Evolutionary conservation across 2,797 vertebrate species (phyloP).

Genomic region (Gobio occitaniae): DNA sequence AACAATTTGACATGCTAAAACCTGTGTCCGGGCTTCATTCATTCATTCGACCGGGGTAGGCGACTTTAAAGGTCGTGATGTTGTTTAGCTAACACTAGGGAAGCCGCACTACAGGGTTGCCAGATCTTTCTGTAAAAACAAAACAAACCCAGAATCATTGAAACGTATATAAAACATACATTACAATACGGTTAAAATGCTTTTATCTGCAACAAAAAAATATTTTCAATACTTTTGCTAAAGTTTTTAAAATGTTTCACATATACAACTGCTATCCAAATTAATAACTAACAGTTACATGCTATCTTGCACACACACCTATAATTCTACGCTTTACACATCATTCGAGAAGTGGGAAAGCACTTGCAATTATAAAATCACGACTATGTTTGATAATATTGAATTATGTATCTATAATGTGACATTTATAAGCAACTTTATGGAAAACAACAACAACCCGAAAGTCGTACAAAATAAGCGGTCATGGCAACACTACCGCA

Average conservation of each 20-base stretch:
- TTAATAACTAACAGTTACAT: not conserved
- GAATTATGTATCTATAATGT: not conserved
- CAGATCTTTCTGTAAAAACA: constrained; percentile 3
- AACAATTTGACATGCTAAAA: constrained; percentile 19
- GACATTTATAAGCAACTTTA: not conserved
- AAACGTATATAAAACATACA: not conserved
- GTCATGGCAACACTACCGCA: constrained; percentile 13
- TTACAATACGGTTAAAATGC: not conserved
- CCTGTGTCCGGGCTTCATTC: not conserved
- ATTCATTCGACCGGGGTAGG: constrained; percentile 21
- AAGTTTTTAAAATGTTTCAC: not conserved
- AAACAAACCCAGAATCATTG: not conserved
- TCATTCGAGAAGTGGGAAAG: not conserved
- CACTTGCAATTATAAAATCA: not conserved
- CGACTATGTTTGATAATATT: not conserved
- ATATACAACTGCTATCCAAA: not conserved
- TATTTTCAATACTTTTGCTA: not conserved
- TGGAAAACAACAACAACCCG: not conserved
- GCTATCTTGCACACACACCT: no score
- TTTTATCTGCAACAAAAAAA: not conserved
- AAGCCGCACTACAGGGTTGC: constrained; percentile 6
- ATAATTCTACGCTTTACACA: not conserved
- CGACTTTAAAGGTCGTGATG: constrained; percentile 38
- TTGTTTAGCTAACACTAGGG: constrained; percentile 41
- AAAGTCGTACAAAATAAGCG: not conserved